Conservation (phyloP, 2,888 invertebrate species). For the Rapana venosa region DNA sequence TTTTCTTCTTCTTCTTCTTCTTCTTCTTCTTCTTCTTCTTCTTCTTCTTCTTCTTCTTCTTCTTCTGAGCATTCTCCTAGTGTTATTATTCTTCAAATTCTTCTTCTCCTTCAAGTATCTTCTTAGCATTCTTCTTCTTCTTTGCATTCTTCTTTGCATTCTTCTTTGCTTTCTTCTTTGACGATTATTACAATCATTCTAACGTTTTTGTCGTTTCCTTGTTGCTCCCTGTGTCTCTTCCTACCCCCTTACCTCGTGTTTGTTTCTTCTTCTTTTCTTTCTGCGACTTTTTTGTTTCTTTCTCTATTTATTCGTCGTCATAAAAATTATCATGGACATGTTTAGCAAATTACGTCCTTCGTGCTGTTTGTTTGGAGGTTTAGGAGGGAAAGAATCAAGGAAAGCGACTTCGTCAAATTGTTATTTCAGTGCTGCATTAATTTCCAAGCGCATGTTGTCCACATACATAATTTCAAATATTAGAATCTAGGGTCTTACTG, state of each 20-base stretch:
- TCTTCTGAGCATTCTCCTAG: neutral
- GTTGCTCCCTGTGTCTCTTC: neutral
- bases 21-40: neutral
- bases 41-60: neutral
- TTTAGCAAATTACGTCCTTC: no score
- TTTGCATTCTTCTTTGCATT: neutral
- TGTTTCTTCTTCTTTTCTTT: neutral
- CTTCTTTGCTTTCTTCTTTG: neutral
- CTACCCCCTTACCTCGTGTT: neutral
- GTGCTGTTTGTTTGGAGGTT: no score
- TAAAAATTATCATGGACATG: no score
- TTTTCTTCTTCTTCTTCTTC: no score
- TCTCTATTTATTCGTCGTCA: no score
- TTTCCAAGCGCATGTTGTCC: no score
- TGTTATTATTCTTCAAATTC: neutral
- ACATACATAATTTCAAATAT: no score
- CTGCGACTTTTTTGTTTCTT: neutral
- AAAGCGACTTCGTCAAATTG: no score
- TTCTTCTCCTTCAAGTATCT: neutral
- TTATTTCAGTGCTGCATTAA: no score
- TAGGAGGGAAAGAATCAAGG: no score
- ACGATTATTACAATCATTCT: neutral
- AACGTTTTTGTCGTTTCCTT: neutral
- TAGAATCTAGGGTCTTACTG: no score
- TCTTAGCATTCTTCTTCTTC: neutral